Percentiles rank a stretch among this genome's conserved stretches.
These are phyloP conservation scores for Philotrypesis tridentata DNA, from an alignment of 1,140 invertebrate species.

Conservation along the genomic window DNA sequence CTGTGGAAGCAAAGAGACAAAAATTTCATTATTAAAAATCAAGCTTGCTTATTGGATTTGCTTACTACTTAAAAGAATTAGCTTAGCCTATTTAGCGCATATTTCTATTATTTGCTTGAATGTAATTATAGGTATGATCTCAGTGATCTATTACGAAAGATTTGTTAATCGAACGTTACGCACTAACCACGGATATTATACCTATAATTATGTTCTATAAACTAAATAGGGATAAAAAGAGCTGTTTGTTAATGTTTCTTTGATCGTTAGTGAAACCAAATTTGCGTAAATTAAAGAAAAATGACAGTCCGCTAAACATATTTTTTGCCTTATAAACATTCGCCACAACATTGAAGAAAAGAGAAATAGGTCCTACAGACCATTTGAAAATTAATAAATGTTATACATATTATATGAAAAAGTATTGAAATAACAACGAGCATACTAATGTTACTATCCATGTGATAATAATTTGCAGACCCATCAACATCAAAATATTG, in stretches of 20 bases:
- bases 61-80: not conserved
- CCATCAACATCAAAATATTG: conserved; percentile 19
- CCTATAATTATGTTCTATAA: not conserved
- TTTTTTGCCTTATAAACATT: conserved; percentile 19
- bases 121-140: not conserved
- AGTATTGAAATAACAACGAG: conserved; percentile 16
- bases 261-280: conserved; percentile 24
- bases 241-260: conserved; percentile 18
- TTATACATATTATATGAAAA: conserved; percentile 4
- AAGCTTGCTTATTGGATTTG: not conserved
- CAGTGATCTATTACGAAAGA: not conserved
- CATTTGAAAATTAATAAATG: conserved; percentile 6
- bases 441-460: conserved; percentile 27
- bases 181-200: not conserved
- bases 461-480: not conserved
- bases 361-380: conserved; percentile 41
- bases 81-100: conserved; percentile 15
- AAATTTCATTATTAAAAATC: conserved; percentile 42
- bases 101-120: not conserved
- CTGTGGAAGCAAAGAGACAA: conserved; percentile 60
- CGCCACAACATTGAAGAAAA: conserved; percentile 35
- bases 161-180: not conserved
- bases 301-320: conserved; percentile 22
- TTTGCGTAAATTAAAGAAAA: conserved; percentile 31
- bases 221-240: not conserved